Conservation (phyloP, 2,797 vertebrate genomes). For the Garrulus glandarius region DNA sequence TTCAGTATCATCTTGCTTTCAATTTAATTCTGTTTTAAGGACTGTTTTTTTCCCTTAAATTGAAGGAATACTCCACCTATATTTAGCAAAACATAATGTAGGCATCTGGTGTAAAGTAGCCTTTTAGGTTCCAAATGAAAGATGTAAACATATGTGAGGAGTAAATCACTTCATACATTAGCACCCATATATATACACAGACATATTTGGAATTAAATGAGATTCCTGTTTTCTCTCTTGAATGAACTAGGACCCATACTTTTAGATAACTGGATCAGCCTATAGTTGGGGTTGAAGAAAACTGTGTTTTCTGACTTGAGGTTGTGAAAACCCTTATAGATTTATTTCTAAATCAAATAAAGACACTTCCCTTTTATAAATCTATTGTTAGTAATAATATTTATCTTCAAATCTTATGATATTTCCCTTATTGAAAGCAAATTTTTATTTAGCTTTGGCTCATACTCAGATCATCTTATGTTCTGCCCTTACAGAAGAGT, state of each 20-base stretch:
- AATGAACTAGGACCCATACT: not conserved
- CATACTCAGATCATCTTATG: not conserved
- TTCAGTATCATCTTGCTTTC: not conserved
- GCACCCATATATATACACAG: not conserved
- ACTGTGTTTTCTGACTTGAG: not conserved
- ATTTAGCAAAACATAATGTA: not conserved
- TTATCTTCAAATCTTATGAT: not conserved
- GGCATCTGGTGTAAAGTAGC: not conserved
- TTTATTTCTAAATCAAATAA: not conserved
- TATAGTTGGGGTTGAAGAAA: not conserved
- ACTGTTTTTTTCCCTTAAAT: not conserved
- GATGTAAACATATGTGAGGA: not conserved
- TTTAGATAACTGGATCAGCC: not conserved
- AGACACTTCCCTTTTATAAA: not conserved
- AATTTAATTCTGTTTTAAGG: not conserved
- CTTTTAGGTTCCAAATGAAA: not conserved
- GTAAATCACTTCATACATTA: not conserved
- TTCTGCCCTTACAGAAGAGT: not conserved
- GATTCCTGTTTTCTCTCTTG: not conserved
- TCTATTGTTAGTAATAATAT: not conserved
- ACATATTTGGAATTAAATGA: not conserved
- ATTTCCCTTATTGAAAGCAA: not conserved
- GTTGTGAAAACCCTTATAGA: fast-evolving
- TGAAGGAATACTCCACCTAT: not conserved
- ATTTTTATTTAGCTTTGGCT: not conserved